Conservation (phyloP, 2,888 invertebrate genomes). For the Drosophila demipolita region DNA sequence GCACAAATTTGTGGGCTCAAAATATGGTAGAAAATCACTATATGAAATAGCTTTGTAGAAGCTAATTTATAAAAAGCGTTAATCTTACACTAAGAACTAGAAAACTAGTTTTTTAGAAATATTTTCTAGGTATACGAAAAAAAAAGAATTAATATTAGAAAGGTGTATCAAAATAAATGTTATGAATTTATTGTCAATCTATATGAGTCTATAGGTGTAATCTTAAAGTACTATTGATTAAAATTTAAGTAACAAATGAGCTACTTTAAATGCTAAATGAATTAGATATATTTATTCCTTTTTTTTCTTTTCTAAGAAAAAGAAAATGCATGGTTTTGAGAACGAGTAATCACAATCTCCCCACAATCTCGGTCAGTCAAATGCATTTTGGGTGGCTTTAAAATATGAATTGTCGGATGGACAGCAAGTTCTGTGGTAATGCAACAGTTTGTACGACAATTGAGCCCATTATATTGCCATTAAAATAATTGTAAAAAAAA, state of each 20-base stretch:
- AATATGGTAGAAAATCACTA: not conserved
- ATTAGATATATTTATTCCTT: not conserved
- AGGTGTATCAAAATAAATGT: not conserved
- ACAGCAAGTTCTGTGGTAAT: not conserved
- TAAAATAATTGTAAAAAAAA: conserved; percentile 4
- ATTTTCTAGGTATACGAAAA: too few relatives aligned
- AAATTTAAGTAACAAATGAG: not conserved
- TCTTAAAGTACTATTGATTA: not conserved
- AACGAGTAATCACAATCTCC: not conserved
- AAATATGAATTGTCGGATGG: not conserved
- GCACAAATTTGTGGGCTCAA: not conserved
- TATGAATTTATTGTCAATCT: too few relatives aligned
- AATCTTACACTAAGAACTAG: not conserved
- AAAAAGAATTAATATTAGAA: too few relatives aligned
- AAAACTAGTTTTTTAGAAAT: not conserved
- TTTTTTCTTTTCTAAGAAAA: not conserved
- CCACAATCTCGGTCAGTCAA: conserved; percentile 4
- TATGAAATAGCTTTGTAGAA: not conserved
- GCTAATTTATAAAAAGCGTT: not conserved
- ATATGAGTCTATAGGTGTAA: not conserved
- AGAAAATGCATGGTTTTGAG: not conserved
- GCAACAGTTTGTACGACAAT: conserved; percentile 11
- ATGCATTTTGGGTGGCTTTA: conserved; percentile 2
- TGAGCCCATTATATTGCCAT: not conserved
- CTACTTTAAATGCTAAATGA: not conserved